Conservation (phyloP, 2,888 invertebrate genomes). For the Amiota communis region DNA sequence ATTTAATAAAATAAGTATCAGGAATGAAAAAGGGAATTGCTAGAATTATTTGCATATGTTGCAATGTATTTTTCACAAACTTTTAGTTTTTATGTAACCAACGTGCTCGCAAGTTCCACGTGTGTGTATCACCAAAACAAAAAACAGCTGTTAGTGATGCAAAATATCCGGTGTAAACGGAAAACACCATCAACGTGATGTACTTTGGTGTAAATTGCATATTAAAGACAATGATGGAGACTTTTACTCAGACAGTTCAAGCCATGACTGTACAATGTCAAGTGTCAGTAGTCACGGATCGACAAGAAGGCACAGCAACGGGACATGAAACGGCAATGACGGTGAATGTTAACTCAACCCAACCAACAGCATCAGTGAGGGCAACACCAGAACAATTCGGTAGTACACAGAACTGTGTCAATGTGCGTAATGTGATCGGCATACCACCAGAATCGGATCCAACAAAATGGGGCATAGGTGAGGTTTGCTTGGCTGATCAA, state of each 20-base stretch:
- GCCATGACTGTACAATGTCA: background rate
- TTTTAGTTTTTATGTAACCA: too few species aligned
- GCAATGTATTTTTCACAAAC: too few species aligned
- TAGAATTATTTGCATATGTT: too few species aligned
- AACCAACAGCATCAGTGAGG: background rate
- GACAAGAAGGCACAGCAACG: background rate
- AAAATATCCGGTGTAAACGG: too few species aligned
- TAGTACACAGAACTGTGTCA: background rate
- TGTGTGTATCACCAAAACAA: too few species aligned
- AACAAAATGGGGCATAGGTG: slow-evolving; percentile 22
- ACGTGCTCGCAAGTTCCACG: too few species aligned
- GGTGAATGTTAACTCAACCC: background rate
- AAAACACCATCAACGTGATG: too few species aligned
- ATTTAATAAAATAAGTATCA: too few species aligned
- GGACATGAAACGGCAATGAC: background rate
- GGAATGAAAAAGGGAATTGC: too few species aligned
- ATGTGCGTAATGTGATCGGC: slow-evolving; percentile 25
- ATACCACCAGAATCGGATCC: slow-evolving; percentile 34
- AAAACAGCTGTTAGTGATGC: too few species aligned
- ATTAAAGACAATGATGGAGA: background rate
- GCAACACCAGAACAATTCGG: too few species aligned
- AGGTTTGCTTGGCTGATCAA: background rate
- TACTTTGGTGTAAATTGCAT: too few species aligned
- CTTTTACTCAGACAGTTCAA: background rate
- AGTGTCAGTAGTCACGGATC: background rate